Percentiles rank a stretch among this genome's conserved stretches.
phyloP scores from a whole-genome alignment of 1,140 invertebrate species.

The Hesperophylax magnus region DNA sequence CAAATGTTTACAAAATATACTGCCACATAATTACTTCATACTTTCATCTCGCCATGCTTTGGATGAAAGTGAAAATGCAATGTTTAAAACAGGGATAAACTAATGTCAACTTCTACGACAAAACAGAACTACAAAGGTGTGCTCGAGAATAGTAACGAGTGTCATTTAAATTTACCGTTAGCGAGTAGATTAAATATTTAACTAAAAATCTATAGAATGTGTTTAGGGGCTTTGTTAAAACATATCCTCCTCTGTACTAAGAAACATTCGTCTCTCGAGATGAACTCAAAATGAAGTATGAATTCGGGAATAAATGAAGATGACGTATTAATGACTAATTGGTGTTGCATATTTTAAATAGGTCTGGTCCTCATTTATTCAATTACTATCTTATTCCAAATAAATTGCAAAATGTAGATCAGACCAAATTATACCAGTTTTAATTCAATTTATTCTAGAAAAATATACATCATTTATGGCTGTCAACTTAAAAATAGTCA shows the following conservation, averaged over 20 bases:
- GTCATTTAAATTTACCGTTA: slow-evolving; percentile 4
- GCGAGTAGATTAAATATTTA: not conserved
- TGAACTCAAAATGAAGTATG: not conserved
- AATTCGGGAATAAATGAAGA: not conserved
- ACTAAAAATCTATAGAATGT: not conserved
- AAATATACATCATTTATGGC: slow-evolving; percentile 17
- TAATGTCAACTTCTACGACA: not conserved
- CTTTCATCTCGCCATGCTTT: not conserved
- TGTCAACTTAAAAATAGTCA: not conserved
- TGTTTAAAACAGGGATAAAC: not conserved
- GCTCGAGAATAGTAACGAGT: slow-evolving; percentile 33
- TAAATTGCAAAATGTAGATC: slow-evolving; percentile 3
- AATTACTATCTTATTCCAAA: not conserved
- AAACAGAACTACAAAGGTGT: slow-evolving; percentile 11
- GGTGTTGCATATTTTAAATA: slow-evolving; percentile 11
- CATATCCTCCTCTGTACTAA: no score
- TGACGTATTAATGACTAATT: slow-evolving; percentile 21
- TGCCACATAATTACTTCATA: no score
- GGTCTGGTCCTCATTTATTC: slow-evolving; percentile 6
- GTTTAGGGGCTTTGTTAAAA: no score
- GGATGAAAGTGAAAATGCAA: not conserved
- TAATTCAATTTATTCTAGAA: slow-evolving; percentile 8
- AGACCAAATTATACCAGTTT: not conserved
- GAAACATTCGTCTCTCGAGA: not conserved
- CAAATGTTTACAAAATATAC: no score